Conservation (phyloP, 2,888 invertebrate genomes). For the Spilosoma lubricipeda region DNA sequence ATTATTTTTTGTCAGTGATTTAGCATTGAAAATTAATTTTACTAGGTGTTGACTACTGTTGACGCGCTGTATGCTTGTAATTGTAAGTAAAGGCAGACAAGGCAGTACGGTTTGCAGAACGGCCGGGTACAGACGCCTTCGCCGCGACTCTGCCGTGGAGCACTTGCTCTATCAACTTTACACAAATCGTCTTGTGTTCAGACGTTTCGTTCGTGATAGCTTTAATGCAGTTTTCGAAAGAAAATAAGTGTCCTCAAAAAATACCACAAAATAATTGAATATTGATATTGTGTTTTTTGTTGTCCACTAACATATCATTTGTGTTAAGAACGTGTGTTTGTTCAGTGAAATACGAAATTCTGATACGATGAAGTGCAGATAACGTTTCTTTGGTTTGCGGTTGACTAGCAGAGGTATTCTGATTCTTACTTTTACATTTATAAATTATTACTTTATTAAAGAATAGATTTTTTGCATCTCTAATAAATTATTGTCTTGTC, state of each 20-base stretch:
- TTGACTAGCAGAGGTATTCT: conserved; percentile 64
- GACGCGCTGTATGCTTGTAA: conserved; percentile 40
- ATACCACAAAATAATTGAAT: conserved; percentile 23
- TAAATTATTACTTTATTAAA: conserved; percentile 2
- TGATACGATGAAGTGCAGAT: conserved; percentile 73
- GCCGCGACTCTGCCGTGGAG: conserved; percentile 43
- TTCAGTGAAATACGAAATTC: conserved; percentile 68
- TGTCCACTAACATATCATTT: conserved; percentile 26
- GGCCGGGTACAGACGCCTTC: conserved; percentile 65
- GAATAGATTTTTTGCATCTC: not conserved
- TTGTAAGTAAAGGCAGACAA: too few species aligned
- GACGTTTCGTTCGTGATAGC: too few species aligned
- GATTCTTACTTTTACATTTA: conserved; percentile 44
- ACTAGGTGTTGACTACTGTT: conserved; percentile 29
- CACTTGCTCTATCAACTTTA: conserved; percentile 47
- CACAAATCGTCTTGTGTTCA: conserved; percentile 45
- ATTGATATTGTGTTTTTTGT: not conserved
- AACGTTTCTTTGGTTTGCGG: conserved; percentile 75
- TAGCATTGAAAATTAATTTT: conserved; percentile 35
- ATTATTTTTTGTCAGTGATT: conserved; percentile 30
- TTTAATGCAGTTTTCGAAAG: conserved; percentile 32
- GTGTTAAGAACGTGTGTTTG: conserved; percentile 70
- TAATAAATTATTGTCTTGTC: not conserved
- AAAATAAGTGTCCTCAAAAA: conserved; percentile 32
- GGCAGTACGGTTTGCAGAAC: conserved; percentile 67